phyloP scores from a whole-genome alignment of 1,140 invertebrate genomes.

The Heliconius hermathena region DNA sequence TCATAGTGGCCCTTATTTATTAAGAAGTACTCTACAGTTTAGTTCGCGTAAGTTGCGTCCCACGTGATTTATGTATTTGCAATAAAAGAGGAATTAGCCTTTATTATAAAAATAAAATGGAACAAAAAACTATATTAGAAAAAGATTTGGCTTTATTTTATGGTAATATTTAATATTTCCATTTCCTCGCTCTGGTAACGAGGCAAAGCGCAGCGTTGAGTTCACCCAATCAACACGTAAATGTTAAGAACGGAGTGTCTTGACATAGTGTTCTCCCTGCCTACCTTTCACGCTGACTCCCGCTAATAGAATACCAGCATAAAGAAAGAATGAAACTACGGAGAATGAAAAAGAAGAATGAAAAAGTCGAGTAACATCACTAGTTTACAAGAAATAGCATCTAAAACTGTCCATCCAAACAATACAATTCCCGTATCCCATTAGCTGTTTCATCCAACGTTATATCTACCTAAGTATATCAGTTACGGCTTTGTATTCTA shows the following conservation, averaged over 20 bases:
- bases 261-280: no score
- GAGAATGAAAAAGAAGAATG: neutral
- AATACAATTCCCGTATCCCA: neutral
- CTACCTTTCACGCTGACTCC: no score
- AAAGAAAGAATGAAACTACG: neutral
- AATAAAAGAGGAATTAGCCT: neutral
- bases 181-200: no score
- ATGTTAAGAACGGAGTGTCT: no score
- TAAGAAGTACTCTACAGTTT: neutral
- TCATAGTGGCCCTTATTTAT: neutral
- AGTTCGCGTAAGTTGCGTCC: neutral
- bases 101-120: neutral
- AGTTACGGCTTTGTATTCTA: constrained; percentile 1
- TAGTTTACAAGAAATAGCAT: neutral
- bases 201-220: no score
- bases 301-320: neutral
- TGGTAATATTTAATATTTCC: neutral
- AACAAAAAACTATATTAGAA: neutral
- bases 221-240: no score
- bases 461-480: neutral
- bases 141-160: neutral
- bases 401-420: neutral
- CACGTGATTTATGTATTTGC: neutral
- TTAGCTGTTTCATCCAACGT: neutral
- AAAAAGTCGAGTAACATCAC: neutral